These are phyloP conservation scores for Elephantulus edwardii DNA, from an alignment of 2,113 vertebrate species.

Conservation along the genomic window DNA sequence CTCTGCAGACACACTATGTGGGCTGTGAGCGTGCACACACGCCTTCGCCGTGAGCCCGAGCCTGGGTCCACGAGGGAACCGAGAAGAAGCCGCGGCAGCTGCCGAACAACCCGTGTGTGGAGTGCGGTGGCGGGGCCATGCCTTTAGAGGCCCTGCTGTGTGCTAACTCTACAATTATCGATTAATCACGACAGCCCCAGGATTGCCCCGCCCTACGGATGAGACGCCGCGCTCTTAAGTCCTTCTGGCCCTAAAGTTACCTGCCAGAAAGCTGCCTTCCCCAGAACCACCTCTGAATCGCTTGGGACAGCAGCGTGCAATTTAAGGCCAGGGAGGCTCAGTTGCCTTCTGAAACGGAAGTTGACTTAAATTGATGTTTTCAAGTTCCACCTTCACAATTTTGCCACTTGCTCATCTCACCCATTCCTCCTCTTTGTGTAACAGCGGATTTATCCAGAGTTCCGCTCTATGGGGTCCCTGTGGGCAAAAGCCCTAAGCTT, in stretches of 20 bases:
- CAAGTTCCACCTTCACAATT: not conserved
- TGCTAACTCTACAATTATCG: too few relatives aligned
- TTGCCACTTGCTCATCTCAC: not conserved
- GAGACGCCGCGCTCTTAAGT: not conserved
- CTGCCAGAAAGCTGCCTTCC: not conserved
- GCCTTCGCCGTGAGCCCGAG: not conserved
- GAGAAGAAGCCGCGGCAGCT: not conserved
- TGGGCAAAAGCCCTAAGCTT: not conserved
- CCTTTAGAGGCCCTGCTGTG: too few relatives aligned
- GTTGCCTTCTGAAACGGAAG: not conserved
- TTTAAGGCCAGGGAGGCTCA: not conserved
- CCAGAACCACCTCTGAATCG: not conserved
- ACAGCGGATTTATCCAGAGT: not conserved
- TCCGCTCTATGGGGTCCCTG: too few relatives aligned
- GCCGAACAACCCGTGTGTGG: not conserved
- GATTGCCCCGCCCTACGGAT: too few relatives aligned
- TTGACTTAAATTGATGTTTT: not conserved
- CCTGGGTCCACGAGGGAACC: rapidly evolving
- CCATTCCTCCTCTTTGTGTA: not conserved
- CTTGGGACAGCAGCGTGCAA: not conserved
- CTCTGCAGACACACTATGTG: not conserved
- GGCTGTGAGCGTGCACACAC: not conserved
- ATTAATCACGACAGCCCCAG: not conserved
- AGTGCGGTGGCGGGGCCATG: too few relatives aligned
- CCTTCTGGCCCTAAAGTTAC: not conserved